Percentiles rank a stretch among this genome's conserved stretches.
Conservation (phyloP, 2,888 invertebrate genomes). For the Epirrita christyi region DNA sequence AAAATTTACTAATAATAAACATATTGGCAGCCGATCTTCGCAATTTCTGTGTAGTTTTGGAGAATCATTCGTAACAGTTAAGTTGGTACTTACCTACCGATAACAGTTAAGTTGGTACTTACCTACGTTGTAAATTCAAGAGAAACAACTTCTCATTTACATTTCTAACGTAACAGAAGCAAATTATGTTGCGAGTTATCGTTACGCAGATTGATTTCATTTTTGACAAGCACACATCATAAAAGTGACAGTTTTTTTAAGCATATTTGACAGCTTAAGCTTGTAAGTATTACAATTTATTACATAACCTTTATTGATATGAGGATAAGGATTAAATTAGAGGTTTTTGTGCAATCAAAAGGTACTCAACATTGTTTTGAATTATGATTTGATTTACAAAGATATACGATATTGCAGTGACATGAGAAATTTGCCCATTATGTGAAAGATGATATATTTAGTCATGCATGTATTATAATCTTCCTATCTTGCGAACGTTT, state of each 20-base stretch:
- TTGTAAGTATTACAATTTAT: constrained; percentile 1
- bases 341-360: neutral
- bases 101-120: too few relatives aligned
- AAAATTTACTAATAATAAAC: too few relatives aligned
- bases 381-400: constrained; percentile 14
- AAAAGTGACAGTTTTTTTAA: constrained; percentile 35
- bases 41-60: too few relatives aligned
- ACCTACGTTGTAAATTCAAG: too few relatives aligned
- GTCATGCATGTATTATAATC: neutral
- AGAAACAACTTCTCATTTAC: neutral
- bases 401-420: constrained; percentile 25
- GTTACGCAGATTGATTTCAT: constrained; percentile 32
- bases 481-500: neutral
- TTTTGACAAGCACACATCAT: constrained; percentile 38
- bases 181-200: constrained; percentile 1
- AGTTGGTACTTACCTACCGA: too few relatives aligned
- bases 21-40: too few relatives aligned
- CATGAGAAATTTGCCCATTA: constrained; percentile 25
- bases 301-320: neutral
- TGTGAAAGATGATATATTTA: neutral
- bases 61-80: too few relatives aligned
- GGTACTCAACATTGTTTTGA: neutral
- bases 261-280: constrained; percentile 35
- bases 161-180: neutral
- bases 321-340: constrained; percentile 14